Conservation (phyloP, 2,888 invertebrate genomes). For the Caenorhabditis becei region DNA sequence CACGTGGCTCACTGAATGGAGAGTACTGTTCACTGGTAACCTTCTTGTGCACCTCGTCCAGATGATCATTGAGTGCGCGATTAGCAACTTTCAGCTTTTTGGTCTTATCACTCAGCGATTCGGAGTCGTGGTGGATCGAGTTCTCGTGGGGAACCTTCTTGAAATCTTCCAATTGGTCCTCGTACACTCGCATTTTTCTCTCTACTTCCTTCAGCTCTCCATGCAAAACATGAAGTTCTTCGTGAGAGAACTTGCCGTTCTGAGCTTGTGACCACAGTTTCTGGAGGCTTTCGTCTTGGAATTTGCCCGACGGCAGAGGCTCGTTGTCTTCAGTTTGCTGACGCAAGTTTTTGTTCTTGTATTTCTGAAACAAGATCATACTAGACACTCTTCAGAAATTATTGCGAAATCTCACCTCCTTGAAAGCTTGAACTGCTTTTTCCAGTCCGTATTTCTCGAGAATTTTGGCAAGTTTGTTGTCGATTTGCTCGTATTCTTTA, state of each 20-base stretch:
- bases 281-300: conserved; percentile 72
- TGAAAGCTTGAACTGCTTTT: conserved; percentile 74
- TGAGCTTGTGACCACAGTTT: conserved; percentile 75
- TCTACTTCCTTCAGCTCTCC: conserved; percentile 68
- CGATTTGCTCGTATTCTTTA: conserved; percentile 67
- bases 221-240: conserved; percentile 68
- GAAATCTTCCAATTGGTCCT: conserved; percentile 64
- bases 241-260: conserved; percentile 64
- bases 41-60: conserved; percentile 56
- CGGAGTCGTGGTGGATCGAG: conserved; percentile 57
- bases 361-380: conserved; percentile 52
- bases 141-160: conserved; percentile 69
- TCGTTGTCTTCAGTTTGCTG: conserved; percentile 53
- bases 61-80: conserved; percentile 53
- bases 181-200: conserved; percentile 61
- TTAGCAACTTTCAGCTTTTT: conserved; percentile 55
- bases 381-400: neutral
- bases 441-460: conserved; percentile 76
- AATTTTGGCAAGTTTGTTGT: conserved; percentile 72
- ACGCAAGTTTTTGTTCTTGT: conserved; percentile 62
- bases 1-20: conserved; percentile 74
- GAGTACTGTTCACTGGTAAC: conserved; percentile 57
- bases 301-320: conserved; percentile 54
- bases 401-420: conserved; percentile 68
- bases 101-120: conserved; percentile 27